Conservation (phyloP, 2,797 vertebrate species). For the Helicolenus hilgendorfi region DNA sequence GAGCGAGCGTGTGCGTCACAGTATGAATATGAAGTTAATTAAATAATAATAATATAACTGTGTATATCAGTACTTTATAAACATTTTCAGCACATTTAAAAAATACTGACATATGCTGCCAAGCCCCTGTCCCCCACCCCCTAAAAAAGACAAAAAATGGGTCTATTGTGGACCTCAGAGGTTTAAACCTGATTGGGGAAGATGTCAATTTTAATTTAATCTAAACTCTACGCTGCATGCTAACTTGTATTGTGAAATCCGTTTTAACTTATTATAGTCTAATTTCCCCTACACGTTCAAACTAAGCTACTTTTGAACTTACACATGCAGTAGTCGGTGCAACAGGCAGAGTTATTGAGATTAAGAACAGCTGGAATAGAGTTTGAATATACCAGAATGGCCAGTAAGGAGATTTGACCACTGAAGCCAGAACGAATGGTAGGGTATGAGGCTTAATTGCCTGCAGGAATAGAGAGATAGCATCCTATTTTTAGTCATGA, state of each 20-base stretch:
- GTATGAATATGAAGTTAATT: too few relatives aligned
- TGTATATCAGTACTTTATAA: too few relatives aligned
- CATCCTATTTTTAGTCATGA: background rate
- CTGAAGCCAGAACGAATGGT: constrained; percentile 20
- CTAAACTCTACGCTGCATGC: background rate
- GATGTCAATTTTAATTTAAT: background rate
- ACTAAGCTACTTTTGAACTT: background rate
- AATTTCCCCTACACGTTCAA: background rate
- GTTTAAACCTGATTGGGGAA: too few relatives aligned
- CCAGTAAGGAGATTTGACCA: constrained; percentile 5
- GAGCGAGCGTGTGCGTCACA: too few relatives aligned
- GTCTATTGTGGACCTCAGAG: too few relatives aligned
- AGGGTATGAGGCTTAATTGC: constrained; percentile 1
- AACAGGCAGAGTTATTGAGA: background rate
- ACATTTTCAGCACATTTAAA: too few relatives aligned
- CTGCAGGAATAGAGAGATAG: constrained; percentile 16
- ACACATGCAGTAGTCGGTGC: background rate
- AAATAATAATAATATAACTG: too few relatives aligned
- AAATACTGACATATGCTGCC: too few relatives aligned
- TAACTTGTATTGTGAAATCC: background rate
- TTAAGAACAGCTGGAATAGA: background rate
- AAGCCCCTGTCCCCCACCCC: fast-evolving
- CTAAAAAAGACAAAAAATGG: too few relatives aligned
- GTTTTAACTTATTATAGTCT: background rate
- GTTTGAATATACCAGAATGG: background rate